These are phyloP conservation scores for Aramus guarauna DNA, from an alignment of 2,113 vertebrate species.

Conservation along the genomic window DNA sequence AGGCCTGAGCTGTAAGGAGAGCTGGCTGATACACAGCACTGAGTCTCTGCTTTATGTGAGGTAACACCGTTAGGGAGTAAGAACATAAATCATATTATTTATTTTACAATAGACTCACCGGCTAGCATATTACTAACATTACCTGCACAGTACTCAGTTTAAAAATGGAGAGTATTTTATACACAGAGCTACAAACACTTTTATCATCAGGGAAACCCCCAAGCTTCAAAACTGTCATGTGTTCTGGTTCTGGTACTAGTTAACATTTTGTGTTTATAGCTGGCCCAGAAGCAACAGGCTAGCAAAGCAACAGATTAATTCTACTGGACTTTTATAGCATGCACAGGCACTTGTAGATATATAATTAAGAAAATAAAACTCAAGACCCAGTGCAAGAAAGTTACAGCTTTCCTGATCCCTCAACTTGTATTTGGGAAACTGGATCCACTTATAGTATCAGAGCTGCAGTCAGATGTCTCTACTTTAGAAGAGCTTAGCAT, in stretches of 20 bases:
- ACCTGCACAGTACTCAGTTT: not conserved
- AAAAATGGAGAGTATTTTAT: not conserved
- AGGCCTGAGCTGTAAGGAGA: not conserved
- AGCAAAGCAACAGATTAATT: not conserved
- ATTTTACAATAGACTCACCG: not conserved
- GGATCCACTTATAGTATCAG: not conserved
- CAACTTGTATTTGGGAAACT: not conserved
- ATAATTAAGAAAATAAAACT: not conserved
- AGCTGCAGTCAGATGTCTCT: not conserved
- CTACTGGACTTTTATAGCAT: not conserved
- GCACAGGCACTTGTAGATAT: not conserved
- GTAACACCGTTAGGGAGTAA: not conserved
- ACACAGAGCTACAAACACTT: not conserved
- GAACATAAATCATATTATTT: not conserved
- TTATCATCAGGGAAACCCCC: not conserved
- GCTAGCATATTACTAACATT: not conserved
- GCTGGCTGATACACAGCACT: not conserved
- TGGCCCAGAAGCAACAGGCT: not conserved
- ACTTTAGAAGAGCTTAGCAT: not conserved
- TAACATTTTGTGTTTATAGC: not conserved
- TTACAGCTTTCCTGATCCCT: not conserved
- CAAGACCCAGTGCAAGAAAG: not conserved
- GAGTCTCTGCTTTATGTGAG: not conserved
- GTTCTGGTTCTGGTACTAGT: not conserved
- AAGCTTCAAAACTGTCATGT: not conserved